Evolutionary conservation across 1,140 invertebrate species (phyloP).

Genomic region (Mya arenaria): DNA sequence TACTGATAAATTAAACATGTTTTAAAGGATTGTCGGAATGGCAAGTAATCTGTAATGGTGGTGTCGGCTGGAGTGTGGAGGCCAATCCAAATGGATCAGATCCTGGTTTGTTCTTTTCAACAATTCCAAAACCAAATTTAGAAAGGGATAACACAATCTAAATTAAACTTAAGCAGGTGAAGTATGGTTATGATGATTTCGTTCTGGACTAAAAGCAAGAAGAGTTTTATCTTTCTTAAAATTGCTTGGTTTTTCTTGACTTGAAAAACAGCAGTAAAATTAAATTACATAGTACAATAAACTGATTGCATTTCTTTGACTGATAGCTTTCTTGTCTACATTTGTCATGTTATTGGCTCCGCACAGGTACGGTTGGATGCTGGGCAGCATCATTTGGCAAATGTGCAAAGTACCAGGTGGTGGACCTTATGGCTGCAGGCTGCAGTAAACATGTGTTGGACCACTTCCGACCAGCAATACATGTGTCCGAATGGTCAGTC

Average conservation of each 20-base stretch:
- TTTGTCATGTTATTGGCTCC: not conserved
- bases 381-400: slow-evolving; percentile 45
- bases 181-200: not conserved
- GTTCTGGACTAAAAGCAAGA: not conserved
- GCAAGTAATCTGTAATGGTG: slow-evolving; percentile 28
- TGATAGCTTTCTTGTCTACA: not conserved
- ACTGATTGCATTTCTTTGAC: not conserved
- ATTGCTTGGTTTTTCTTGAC: not conserved
- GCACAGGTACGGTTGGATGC: not conserved
- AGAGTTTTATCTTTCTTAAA: not conserved
- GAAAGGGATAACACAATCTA: too few species aligned
- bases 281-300: too few species aligned
- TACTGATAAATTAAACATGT: not conserved
- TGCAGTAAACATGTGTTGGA: slow-evolving; percentile 50
- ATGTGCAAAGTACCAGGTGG: slow-evolving; percentile 41
- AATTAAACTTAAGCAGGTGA: not conserved
- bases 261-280: not conserved
- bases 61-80: slow-evolving; percentile 14
- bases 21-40: slow-evolving; percentile 37
- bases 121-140: too few species aligned
- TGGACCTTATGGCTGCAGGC: slow-evolving; percentile 34
- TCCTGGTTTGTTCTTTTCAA: not conserved
- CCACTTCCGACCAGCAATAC: slow-evolving; percentile 29
- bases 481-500: slow-evolving; percentile 54
- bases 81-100: slow-evolving; percentile 9